These are phyloP conservation scores for Tenualosa thibaudeaui DNA, from an alignment of 2,797 vertebrate species.

Conservation along the genomic window DNA sequence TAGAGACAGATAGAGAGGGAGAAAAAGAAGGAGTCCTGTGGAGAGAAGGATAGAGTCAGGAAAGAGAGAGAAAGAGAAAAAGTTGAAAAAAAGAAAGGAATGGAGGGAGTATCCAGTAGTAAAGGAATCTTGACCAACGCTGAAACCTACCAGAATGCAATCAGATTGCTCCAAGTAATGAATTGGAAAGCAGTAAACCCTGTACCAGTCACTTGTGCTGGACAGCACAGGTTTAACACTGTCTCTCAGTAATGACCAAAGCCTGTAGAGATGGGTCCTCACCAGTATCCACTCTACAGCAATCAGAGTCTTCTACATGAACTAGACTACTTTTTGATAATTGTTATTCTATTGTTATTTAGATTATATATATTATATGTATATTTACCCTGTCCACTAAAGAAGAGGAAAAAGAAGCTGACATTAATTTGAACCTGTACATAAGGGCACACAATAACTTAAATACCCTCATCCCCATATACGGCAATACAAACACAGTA, in stretches of 20 bases:
- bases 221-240: not conserved
- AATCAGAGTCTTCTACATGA: not conserved
- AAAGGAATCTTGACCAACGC: not conserved
- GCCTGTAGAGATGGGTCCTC: not conserved
- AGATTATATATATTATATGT: not conserved
- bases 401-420: not conserved
- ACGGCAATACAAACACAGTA: not conserved
- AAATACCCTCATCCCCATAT: not conserved
- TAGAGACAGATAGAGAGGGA: slow-evolving; percentile 12
- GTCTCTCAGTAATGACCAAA: slow-evolving; percentile 3
- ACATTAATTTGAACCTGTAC: not conserved
- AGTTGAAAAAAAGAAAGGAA: slow-evolving; percentile 42
- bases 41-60: not conserved
- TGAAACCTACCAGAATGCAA: not conserved
- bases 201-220: not conserved
- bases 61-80: slow-evolving; percentile 31
- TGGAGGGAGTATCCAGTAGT: slow-evolving; percentile 28
- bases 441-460: not conserved
- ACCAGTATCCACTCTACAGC: not conserved
- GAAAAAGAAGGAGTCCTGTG: not conserved
- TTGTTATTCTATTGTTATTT: too few relatives aligned
- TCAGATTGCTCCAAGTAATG: slow-evolving; percentile 8
- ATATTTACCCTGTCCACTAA: not conserved
- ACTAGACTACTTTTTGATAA: not conserved
- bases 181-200: slow-evolving; percentile 22